Evolutionary conservation across 1,140 invertebrate species (phyloP), one percentile per base, ranked within the genome.

Genomic region (Lethrus apterus): DNA sequence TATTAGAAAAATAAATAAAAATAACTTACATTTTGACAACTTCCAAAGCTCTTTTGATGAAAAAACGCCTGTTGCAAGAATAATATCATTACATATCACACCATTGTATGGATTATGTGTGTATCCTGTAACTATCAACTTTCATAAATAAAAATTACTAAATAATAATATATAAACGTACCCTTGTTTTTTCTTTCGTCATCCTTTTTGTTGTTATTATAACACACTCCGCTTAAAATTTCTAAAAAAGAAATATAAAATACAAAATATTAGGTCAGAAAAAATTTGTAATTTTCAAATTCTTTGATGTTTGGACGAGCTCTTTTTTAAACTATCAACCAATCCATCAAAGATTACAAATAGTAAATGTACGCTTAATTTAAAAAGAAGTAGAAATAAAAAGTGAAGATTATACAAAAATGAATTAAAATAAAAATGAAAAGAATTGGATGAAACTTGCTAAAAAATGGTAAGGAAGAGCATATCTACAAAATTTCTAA

Each of bases 31-130:
- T 90, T 92, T 93, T 63, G 90, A 93, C 68, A 94, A 79, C 71
- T 89, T 89, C 88, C 90, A 94, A 63, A 98, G 80, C 79, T 98
- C 93, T 76, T 93, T 89, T 52, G 94, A 96, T 64, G 92, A 94
- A 80, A 97, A 98, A 65, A 97, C 93, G 68, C 93, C 94, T 58
- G 93, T 97, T 59, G 93, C 92, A 77, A 95, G 80, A 73, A 98
- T 95, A 67, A 93, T 96, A 77, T 96, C 92, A 79, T 95, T 95
- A 80, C 90, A 93, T 69, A 94, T 86, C 64, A 97, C 92, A 66
- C 91, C 92, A 72, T 94, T 95, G 78, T 94, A 93, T 58, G 89
- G 89, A 80, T 95, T 94, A 78, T 97, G 92, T 58, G 84, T 81
- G 76, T 87, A 91, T 73, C 86, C 88, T 91, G 81, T 68, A 84